Percentiles rank a stretch among this genome's conserved stretches.
Evolutionary conservation across 2,113 vertebrate genomes (phyloP).

Genomic region (Bubalus kerabau): DNA sequence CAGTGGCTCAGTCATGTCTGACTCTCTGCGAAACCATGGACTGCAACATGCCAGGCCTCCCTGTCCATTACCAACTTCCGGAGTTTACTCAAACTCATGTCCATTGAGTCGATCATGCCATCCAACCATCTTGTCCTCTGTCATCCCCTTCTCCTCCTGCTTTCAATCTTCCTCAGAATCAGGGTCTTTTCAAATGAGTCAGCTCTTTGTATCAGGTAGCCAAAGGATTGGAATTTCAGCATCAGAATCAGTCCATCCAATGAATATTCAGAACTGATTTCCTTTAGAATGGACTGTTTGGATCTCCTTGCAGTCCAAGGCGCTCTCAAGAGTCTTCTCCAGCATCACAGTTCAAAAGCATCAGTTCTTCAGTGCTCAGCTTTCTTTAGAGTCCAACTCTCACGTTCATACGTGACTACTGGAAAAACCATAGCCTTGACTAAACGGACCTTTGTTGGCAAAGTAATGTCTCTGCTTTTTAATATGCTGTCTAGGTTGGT

Average conservation of each 20-base stretch:
- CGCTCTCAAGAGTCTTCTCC: background rate
- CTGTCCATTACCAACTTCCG: background rate
- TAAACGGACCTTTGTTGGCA: accelerated
- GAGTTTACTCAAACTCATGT: background rate
- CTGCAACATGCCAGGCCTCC: accelerated
- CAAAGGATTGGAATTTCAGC: background rate
- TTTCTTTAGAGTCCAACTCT: background rate
- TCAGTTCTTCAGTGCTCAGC: background rate
- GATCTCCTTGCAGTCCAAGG: background rate
- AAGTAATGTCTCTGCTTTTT: background rate
- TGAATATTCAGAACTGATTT: background rate
- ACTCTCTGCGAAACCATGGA: background rate
- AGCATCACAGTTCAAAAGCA: background rate
- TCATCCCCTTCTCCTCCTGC: background rate
- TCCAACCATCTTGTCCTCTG: background rate
- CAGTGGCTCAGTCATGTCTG: background rate
- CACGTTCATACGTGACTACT: accelerated
- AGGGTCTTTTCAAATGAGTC: background rate
- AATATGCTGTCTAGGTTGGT: background rate
- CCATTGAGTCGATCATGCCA: background rate
- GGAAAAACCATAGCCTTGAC: background rate
- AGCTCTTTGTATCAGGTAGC: background rate
- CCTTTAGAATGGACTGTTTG: background rate
- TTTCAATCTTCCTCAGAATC: background rate
- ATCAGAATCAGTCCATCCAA: background rate